A percentile compares a stretch with the other conserved stretches of the same genome.
These are phyloP conservation scores for Incurvaria masculella DNA, from an alignment of 2,888 invertebrate species.

Conservation along the genomic window DNA sequence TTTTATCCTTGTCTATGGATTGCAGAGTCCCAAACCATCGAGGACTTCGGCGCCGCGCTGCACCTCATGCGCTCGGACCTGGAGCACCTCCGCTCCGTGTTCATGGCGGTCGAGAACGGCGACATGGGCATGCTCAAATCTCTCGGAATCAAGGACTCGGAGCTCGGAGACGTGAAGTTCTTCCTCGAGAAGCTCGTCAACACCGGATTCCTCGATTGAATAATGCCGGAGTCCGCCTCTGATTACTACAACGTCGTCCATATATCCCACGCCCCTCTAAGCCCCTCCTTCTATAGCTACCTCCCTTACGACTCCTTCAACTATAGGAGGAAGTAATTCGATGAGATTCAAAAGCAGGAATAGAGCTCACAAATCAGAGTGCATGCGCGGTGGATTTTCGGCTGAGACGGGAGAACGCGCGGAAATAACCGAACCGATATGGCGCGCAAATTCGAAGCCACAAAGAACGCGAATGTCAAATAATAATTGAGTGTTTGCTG, in stretches of 20 bases:
- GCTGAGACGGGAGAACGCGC: no score
- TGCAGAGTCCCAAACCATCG: slow-evolving; percentile 94
- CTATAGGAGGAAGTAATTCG: slow-evolving; percentile 23
- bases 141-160: slow-evolving; percentile 92
- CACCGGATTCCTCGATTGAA: slow-evolving; percentile 94
- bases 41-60: slow-evolving; percentile 88
- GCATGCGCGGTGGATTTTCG: no score
- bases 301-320: slow-evolving; percentile 57
- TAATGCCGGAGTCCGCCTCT: slow-evolving; percentile 70
- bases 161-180: slow-evolving; percentile 92
- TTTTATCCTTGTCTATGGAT: slow-evolving; percentile 12
- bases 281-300: slow-evolving; percentile 71
- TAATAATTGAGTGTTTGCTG: no score
- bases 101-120: slow-evolving; percentile 94
- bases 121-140: slow-evolving; percentile 93
- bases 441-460: no score
- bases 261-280: slow-evolving; percentile 60
- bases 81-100: slow-evolving; percentile 90
- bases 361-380: no score
- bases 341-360: background rate
- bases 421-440: no score
- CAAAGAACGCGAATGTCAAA: no score
- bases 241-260: slow-evolving; percentile 66
- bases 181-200: slow-evolving; percentile 94
- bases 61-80: slow-evolving; percentile 84